phyloP scores from a whole-genome alignment of 2,888 invertebrate species.

The Dasypogon diadema region DNA sequence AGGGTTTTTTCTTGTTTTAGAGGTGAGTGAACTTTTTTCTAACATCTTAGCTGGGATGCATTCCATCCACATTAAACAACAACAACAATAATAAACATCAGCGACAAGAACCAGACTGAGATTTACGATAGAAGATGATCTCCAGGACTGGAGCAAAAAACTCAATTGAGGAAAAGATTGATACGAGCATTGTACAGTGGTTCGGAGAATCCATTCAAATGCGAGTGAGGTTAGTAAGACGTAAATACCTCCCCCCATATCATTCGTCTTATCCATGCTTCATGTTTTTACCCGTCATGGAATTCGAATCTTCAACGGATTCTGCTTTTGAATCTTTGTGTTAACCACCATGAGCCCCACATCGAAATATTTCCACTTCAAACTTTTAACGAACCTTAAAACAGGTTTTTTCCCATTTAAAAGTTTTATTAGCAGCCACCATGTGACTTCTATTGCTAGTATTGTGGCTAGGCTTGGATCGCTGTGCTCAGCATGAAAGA shows the following conservation, averaged over 20 bases:
- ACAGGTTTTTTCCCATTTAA: conserved; percentile 35
- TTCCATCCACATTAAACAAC: conserved; percentile 1
- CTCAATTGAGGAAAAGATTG: conserved; percentile 18
- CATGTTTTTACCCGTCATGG: neutral
- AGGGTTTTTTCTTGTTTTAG: conserved; percentile 26
- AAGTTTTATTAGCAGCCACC: conserved; percentile 30
- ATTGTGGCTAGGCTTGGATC: conserved; percentile 19
- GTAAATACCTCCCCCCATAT: neutral
- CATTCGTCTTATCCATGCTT: conserved; percentile 20
- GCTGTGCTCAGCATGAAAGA: conserved; percentile 11
- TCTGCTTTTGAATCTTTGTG: conserved; percentile 7
- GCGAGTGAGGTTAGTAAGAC: neutral
- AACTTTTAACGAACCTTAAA: conserved; percentile 27
- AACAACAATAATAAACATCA: conserved; percentile 27
- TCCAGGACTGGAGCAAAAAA: conserved; percentile 2
- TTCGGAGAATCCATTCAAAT: conserved; percentile 10
- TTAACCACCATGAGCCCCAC: neutral
- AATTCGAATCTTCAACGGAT: conserved; percentile 33
- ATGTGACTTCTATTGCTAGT: conserved; percentile 38
- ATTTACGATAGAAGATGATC: conserved; percentile 37
- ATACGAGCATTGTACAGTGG: conserved; percentile 2
- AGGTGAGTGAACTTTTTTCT: conserved; percentile 42
- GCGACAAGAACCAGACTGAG: conserved; percentile 27
- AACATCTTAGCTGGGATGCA: conserved; percentile 40
- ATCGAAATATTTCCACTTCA: neutral